Percentiles rank a stretch among this genome's conserved stretches.
These are phyloP conservation scores for Choloepus didactylus DNA, from an alignment of 2,797 vertebrate species.

Conservation along the genomic window DNA sequence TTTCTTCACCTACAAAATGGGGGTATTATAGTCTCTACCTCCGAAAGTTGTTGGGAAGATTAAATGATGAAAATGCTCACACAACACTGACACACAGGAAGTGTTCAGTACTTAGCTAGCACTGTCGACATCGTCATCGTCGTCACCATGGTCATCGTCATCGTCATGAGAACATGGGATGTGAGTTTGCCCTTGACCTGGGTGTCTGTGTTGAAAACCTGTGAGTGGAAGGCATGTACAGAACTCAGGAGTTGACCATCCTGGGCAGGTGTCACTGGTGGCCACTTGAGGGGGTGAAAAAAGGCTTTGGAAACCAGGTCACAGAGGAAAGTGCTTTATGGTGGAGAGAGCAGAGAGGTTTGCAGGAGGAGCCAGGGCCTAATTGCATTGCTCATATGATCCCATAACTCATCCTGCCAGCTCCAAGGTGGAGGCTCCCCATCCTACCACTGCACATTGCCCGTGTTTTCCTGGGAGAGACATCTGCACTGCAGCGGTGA, in stretches of 20 bases:
- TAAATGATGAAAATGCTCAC: too few relatives aligned
- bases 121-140: accelerated
- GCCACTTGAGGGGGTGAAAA: not conserved
- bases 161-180: accelerated
- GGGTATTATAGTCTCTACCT: not conserved
- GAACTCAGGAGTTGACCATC: not conserved
- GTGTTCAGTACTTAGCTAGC: not conserved
- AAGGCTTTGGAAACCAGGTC: constrained; percentile 65
- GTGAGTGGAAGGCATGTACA: accelerated
- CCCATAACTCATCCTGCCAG: constrained; percentile 72
- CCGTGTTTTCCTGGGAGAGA: constrained; percentile 71
- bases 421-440: constrained; percentile 18
- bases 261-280: accelerated
- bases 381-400: constrained; percentile 73
- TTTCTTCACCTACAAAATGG: not conserved
- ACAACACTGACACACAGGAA: accelerated
- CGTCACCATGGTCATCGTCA: not conserved
- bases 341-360: not conserved
- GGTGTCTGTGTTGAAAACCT: not conserved
- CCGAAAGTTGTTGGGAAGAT: not conserved
- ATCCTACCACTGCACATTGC: not conserved
- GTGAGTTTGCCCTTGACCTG: not conserved
- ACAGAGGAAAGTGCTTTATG: constrained; percentile 58
- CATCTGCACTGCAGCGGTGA: constrained; percentile 56
- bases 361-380: constrained; percentile 31